These are phyloP conservation scores for Thaleichthys pacificus DNA, from an alignment of 2,797 vertebrate species.

Conservation along the genomic window DNA sequence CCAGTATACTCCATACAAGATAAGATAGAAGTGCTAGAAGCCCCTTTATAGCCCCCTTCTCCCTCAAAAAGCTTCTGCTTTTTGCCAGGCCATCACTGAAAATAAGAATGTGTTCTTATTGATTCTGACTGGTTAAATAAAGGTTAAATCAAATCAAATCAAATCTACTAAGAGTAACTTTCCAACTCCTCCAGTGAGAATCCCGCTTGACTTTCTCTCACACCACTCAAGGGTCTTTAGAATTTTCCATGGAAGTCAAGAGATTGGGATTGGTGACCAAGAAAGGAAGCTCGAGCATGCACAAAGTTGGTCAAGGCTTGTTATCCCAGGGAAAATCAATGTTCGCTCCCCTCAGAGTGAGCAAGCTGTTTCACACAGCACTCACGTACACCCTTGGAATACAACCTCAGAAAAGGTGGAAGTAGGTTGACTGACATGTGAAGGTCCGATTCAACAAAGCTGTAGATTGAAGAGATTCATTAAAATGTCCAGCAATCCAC, in stretches of 20 bases:
- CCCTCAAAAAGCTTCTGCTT: too few relatives aligned
- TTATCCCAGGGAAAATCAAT: slow-evolving; percentile 64
- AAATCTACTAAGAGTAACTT: too few relatives aligned
- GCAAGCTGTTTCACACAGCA: slow-evolving; percentile 38
- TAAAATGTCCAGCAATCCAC: slow-evolving; percentile 10
- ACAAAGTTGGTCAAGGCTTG: slow-evolving; percentile 61
- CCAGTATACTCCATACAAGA: too few relatives aligned
- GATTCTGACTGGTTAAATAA: too few relatives aligned
- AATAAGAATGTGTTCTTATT: too few relatives aligned
- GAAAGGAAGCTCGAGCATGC: slow-evolving; percentile 54
- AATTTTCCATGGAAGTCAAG: slow-evolving; percentile 39
- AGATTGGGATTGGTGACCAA: slow-evolving; percentile 49
- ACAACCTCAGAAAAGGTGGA: slow-evolving; percentile 21
- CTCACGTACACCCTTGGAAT: slow-evolving; percentile 22
- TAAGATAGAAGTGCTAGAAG: too few relatives aligned
- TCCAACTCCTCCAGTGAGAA: slow-evolving; percentile 11
- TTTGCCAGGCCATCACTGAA: too few relatives aligned
- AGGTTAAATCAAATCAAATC: too few relatives aligned
- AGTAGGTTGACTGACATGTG: slow-evolving; percentile 49
- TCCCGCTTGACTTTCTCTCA: slow-evolving; percentile 1
- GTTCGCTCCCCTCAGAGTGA: slow-evolving; percentile 50
- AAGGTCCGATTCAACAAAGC: slow-evolving; percentile 27
- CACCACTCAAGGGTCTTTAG: slow-evolving; percentile 33
- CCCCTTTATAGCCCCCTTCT: too few relatives aligned
- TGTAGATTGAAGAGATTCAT: slow-evolving; percentile 41